Base-by-base conservation (phyloP, 2,888 invertebrate species). In the Heliconius erato region DNA sequence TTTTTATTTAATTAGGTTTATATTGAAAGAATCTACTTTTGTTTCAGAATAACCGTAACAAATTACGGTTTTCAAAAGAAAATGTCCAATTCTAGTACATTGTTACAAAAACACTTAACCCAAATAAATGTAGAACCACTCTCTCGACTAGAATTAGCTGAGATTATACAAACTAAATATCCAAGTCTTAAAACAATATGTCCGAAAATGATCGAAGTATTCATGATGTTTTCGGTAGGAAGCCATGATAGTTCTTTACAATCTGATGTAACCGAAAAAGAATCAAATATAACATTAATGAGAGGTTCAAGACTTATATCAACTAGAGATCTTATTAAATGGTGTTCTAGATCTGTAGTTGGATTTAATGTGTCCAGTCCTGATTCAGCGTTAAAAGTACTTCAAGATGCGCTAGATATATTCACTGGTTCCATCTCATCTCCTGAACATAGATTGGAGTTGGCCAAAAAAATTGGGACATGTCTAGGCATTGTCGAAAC, bases 341-440 rank as follows among this genome's bases (percentile, higher is more conserved):
- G 99, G 97, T 99, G 99, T 89, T 96, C 97, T 7, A 96, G 99
- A 89, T 97, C 98, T 9, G 96, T 97, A 19, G 94, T 97, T 23
- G 97, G 97, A 87, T 98, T 98, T 91, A 97, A 98, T 84, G 97
- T 98, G 0, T 96, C 97, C 0, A 98, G 98, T 84, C 96, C 96
- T 49, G 96, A 96, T 65, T 97, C 97, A 0, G 97, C 97, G 7
- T 90, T 97, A 19, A 97, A 97, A 90, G 97, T 98, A 1, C 97
- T 98, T 72, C 98, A 98, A 94, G 98, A 99, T 92, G 98, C 99
- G 0, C 96, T 99, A 35, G 99, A 99, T 90, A 97, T 99, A 84
- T 99, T 99, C 92, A 98, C 98, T 84, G 98, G 98, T 79, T 98
- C 98, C 40, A 96, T 98, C 49, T 93, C 97, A 0, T 97, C 96